These are phyloP conservation scores for Scophthalmus maximus DNA, from an alignment of 2,113 vertebrate genomes.

Conservation along the genomic window DNA sequence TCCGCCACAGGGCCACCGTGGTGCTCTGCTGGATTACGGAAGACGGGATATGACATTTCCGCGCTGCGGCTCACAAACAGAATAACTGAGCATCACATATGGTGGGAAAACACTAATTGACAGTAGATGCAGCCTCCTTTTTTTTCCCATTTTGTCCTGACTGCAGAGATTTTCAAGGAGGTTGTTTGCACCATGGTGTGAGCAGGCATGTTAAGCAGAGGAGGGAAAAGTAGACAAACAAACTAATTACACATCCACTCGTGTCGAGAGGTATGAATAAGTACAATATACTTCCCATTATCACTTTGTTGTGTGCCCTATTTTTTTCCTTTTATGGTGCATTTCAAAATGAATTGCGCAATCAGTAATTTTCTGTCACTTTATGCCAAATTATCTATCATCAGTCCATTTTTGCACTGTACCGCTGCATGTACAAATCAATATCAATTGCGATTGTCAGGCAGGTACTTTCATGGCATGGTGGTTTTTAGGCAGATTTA, in stretches of 20 bases:
- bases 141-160: neutral
- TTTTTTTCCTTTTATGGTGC: constrained; percentile 7
- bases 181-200: constrained; percentile 50
- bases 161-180: constrained; percentile 51
- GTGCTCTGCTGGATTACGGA: constrained; percentile 19
- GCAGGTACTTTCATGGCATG: too few relatives aligned
- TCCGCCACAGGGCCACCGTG: constrained; percentile 1
- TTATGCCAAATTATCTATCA: neutral
- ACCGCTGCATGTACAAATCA: neutral
- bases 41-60: constrained; percentile 54
- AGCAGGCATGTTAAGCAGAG: constrained; percentile 30
- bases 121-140: constrained; percentile 22
- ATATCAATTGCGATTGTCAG: too few relatives aligned
- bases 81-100: constrained; percentile 56
- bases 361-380: neutral
- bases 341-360: neutral
- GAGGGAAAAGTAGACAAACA: constrained; percentile 45
- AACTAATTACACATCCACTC: constrained; percentile 39
- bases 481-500: too few relatives aligned
- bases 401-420: neutral
- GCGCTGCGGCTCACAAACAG: constrained; percentile 49
- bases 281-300: constrained; percentile 6
- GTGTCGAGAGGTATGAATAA: constrained; percentile 20
- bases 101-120: constrained; percentile 57
- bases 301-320: constrained; percentile 1